A percentile compares a stretch with the other conserved stretches of the same genome.
Conservation (phyloP, 2,113 vertebrate species). For the Psittacara wagleri region DNA sequence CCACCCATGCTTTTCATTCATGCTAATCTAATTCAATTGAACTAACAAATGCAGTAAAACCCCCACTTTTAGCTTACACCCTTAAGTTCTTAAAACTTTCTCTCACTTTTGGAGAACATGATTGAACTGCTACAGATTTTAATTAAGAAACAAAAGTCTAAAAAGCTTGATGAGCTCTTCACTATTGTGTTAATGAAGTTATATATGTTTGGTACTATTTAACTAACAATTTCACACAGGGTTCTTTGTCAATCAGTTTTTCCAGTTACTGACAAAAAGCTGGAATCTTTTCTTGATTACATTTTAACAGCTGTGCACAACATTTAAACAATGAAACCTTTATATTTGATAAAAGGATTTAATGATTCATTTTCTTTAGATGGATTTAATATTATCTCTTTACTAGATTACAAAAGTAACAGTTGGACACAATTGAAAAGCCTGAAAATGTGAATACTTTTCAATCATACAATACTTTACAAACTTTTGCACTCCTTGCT, state of each 20-base stretch:
- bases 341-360: neutral
- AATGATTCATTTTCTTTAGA: neutral
- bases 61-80: neutral
- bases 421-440: neutral
- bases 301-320: neutral
- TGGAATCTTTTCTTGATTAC: neutral
- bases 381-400: neutral
- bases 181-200: neutral
- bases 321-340: slow-evolving; percentile 28
- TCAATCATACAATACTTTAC: no score
- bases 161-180: neutral
- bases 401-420: neutral
- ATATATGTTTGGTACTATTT: neutral
- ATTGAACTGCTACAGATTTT: neutral
- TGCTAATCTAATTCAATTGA: neutral
- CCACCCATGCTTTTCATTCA: neutral
- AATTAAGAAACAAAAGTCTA: neutral
- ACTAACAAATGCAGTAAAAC: neutral
- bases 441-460: neutral
- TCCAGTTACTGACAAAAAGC: neutral
- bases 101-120: neutral
- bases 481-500: neutral
- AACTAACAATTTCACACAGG: neutral
- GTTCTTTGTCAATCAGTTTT: neutral
- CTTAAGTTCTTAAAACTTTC: neutral